phyloP scores from a whole-genome alignment of 2,113 vertebrate genomes.

The Phycodurus eques region DNA sequence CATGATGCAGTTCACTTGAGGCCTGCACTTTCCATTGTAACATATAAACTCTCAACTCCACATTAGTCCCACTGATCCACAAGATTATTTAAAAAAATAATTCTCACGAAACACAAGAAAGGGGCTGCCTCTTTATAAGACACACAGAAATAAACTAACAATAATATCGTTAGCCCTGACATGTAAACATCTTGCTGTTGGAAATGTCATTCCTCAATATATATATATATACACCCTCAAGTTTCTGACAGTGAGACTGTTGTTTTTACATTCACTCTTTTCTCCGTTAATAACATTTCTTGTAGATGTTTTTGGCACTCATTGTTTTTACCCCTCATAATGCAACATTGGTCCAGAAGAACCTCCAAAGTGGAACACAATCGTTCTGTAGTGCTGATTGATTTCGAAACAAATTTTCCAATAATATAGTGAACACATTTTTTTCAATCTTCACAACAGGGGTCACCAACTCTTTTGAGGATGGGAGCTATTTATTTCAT shows the following conservation, averaged over 20 bases:
- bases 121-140: not conserved
- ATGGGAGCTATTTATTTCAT: too few species aligned
- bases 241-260: constrained; percentile 7
- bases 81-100: constrained; percentile 20
- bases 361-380: not conserved
- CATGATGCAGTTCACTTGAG: too few species aligned
- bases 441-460: not conserved
- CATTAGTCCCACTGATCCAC: constrained; percentile 6
- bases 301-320: constrained; percentile 39
- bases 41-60: constrained; percentile 8
- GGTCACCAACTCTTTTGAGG: too few species aligned
- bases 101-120: not conserved
- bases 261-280: constrained; percentile 41
- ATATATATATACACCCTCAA: too few species aligned
- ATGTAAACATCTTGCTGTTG: not conserved
- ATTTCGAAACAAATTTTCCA: not conserved
- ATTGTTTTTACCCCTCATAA: not conserved
- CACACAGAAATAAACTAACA: not conserved
- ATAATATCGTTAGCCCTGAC: not conserved
- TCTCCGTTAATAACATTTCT: constrained; percentile 3
- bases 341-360: not conserved
- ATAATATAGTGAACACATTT: not conserved
- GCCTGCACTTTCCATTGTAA: too few species aligned
- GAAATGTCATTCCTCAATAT: constrained; percentile 10
- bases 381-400: not conserved